Conservation (phyloP, 1,140 invertebrate genomes). For the Hylaeus volcanicus region DNA sequence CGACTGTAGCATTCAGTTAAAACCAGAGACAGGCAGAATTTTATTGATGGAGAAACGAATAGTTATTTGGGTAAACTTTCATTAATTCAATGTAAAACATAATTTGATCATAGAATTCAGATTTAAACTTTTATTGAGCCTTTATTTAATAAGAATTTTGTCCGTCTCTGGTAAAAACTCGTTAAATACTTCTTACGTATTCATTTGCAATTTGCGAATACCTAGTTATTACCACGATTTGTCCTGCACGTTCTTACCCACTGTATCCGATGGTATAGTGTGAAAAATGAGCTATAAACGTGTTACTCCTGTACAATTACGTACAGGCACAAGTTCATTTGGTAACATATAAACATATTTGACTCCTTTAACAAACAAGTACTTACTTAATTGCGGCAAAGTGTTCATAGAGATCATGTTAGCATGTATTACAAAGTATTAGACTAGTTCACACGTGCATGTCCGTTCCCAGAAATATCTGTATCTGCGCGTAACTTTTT, state of each 20-base stretch:
- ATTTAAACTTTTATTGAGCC: no score
- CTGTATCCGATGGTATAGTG: background rate
- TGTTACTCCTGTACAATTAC: constrained; percentile 3
- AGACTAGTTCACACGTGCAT: constrained; percentile 63
- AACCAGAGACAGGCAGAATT: no score
- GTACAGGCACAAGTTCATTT: no score
- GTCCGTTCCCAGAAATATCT: constrained; percentile 61
- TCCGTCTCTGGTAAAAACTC: no score
- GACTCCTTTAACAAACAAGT: constrained; percentile 3
- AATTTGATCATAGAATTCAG: no score
- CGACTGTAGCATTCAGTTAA: background rate
- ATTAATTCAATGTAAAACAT: no score
- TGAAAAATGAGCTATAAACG: constrained; percentile 29
- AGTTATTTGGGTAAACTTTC: no score
- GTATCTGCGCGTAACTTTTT: constrained; percentile 31
- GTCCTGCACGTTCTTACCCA: constrained; percentile 3
- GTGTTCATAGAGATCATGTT: background rate
- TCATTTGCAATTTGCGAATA: constrained; percentile 12
- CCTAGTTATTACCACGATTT: constrained; percentile 17
- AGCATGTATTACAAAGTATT: background rate
- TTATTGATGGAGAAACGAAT: no score
- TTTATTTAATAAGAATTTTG: no score
- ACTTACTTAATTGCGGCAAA: constrained; percentile 47
- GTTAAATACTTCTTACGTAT: background rate
- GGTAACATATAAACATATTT: constrained; percentile 3